Percentiles rank a stretch among this genome's conserved stretches.
These are phyloP conservation scores for Sclerodermus sp. DNA, from an alignment of 2,888 invertebrate genomes.

Conservation along the genomic window DNA sequence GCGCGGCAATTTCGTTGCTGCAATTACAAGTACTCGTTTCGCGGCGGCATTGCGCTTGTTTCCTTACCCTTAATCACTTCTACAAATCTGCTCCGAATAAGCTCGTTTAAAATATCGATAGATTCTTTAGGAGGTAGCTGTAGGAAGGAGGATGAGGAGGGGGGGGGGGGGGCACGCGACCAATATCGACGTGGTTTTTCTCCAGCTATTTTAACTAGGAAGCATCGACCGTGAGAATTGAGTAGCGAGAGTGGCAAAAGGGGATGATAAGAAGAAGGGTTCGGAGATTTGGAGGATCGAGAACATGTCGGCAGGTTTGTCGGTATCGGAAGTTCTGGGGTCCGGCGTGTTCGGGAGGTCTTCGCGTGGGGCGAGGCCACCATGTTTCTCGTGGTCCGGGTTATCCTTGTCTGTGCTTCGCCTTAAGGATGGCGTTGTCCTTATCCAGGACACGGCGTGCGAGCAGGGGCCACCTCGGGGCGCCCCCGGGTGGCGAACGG, in stretches of 20 bases:
- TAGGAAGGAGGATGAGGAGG: background rate
- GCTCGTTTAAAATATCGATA: too few relatives aligned
- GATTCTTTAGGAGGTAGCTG: too few relatives aligned
- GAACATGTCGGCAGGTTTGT: too few relatives aligned
- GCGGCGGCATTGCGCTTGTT: background rate
- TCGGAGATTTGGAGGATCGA: background rate
- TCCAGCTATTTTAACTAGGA: too few relatives aligned
- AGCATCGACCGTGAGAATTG: too few relatives aligned
- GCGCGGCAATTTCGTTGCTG: slow-evolving; percentile 13
- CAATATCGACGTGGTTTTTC: too few relatives aligned
- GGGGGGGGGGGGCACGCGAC: too few relatives aligned
- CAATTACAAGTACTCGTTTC: background rate
- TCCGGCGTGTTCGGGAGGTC: slow-evolving; percentile 47
- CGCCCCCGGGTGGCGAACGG: slow-evolving; percentile 53
- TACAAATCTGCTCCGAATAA: too few relatives aligned
- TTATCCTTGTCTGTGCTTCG: slow-evolving; percentile 21
- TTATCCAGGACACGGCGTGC: slow-evolving; percentile 39
- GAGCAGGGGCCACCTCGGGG: slow-evolving; percentile 52
- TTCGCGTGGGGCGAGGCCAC: slow-evolving; percentile 58
- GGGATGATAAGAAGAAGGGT: slow-evolving; percentile 5
- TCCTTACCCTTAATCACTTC: too few relatives aligned
- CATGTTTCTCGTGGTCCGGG: slow-evolving; percentile 43
- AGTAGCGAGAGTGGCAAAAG: background rate
- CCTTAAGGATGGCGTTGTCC: slow-evolving; percentile 15
- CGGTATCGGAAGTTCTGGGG: slow-evolving; percentile 5